Conservation (phyloP, 2,888 invertebrate genomes). For the Microctonus hyperodae region DNA sequence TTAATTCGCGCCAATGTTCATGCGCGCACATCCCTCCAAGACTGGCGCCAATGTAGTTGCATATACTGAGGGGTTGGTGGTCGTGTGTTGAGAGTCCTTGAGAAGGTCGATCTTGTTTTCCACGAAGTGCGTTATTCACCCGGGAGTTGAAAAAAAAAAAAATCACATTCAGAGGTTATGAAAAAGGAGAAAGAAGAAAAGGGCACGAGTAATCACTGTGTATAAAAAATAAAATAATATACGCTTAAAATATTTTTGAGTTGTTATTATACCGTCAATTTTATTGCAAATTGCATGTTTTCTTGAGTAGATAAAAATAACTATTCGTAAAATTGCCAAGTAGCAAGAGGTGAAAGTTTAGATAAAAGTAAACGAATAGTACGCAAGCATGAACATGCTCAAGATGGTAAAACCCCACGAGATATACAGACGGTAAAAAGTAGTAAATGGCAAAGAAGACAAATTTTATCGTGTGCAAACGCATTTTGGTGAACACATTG, state of each 20-base stretch:
- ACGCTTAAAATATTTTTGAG: no score
- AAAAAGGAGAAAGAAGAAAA: not conserved
- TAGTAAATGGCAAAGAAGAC: constrained; percentile 12
- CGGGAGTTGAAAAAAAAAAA: not conserved
- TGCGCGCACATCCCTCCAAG: constrained; percentile 20
- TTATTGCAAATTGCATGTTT: no score
- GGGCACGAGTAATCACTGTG: not conserved
- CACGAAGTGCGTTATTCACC: constrained; percentile 16
- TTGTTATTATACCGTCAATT: no score
- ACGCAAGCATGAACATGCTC: not conserved
- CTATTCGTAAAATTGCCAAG: no score
- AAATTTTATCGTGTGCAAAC: constrained; percentile 22
- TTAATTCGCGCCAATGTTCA: constrained; percentile 31
- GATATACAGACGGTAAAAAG: not conserved
- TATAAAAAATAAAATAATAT: not conserved
- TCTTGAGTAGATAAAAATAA: no score
- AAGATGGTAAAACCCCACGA: constrained; percentile 1
- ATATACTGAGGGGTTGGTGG: constrained; percentile 16
- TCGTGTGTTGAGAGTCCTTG: constrained; percentile 16
- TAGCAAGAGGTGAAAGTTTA: not conserved
- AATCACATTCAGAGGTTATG: not conserved
- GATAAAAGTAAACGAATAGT: not conserved
- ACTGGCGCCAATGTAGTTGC: constrained; percentile 29
- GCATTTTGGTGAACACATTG: not conserved
- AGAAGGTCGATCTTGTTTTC: constrained; percentile 28